Evolutionary conservation across 2,113 vertebrate genomes (phyloP).

Genomic region (Daubentonia madagascariensis): DNA sequence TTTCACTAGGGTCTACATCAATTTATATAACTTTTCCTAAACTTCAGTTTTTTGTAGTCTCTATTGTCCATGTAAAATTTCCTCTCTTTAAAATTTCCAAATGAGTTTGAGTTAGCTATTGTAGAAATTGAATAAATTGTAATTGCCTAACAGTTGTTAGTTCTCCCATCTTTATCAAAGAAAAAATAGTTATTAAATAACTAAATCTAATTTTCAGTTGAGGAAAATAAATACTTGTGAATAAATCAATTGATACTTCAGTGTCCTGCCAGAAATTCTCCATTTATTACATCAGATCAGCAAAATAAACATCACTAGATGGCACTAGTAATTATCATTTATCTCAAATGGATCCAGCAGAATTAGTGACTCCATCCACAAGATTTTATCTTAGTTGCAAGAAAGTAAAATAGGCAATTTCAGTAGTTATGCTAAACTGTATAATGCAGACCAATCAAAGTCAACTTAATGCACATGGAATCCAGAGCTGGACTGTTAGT

Average conservation of each 20-base stretch:
- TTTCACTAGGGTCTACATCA: neutral
- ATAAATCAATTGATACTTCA: neutral
- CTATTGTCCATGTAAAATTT: neutral
- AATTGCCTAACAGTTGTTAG: neutral
- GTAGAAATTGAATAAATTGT: neutral
- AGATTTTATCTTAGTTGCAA: conserved; percentile 29
- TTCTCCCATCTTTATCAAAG: neutral
- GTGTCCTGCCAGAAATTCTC: neutral
- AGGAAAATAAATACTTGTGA: conserved; percentile 42
- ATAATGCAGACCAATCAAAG: neutral
- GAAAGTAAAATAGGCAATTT: conserved; percentile 34
- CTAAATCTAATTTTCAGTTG: conserved; percentile 34
- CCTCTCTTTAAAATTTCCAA: neutral
- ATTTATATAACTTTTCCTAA: neutral
- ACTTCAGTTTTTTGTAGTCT: neutral
- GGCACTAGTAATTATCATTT: conserved; percentile 22
- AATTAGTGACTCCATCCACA: neutral
- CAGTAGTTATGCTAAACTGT: neutral
- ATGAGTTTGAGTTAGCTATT: neutral
- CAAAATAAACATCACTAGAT: conserved; percentile 17
- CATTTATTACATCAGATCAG: conserved; percentile 11
- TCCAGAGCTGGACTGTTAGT: conserved; percentile 6
- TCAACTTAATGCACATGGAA: neutral
- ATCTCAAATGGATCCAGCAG: neutral
- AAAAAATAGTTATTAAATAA: conserved; percentile 45